Conservation (phyloP, 2,888 invertebrate genomes). For the Daptonema setosum region DNA sequence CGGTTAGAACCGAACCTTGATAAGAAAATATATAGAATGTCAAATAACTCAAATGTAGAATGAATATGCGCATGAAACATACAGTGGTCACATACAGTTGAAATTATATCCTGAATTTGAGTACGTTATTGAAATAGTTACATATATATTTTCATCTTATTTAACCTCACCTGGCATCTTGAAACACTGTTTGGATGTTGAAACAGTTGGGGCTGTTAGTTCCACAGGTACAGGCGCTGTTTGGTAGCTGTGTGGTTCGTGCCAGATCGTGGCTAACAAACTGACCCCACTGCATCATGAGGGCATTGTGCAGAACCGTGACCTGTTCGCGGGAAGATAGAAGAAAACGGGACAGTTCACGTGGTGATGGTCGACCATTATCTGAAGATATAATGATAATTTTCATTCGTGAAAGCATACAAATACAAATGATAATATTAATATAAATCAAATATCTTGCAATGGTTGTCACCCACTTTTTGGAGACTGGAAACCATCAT, state of each 20-base stretch:
- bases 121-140: too few species aligned
- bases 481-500: background rate
- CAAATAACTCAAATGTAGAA: too few species aligned
- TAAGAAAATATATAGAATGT: too few species aligned
- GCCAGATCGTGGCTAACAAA: conserved; percentile 85
- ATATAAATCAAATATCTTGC: background rate
- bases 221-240: background rate
- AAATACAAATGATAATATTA: background rate
- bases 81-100: too few species aligned
- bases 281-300: conserved; percentile 98
- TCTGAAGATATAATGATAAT: too few species aligned
- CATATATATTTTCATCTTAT: too few species aligned
- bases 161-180: background rate
- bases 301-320: conserved; percentile 26
- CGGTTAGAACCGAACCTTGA: background rate
- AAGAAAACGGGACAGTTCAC: conserved; percentile 6
- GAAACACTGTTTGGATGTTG: background rate
- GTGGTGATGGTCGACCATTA: conserved; percentile 3
- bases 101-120: too few species aligned
- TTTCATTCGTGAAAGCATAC: too few species aligned
- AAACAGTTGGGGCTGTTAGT: background rate
- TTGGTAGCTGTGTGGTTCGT: conserved; percentile 7
- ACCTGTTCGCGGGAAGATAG: conserved; percentile 5
- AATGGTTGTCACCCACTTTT: background rate
- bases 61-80: too few species aligned